Conservation (phyloP, 1,140 invertebrate genomes). For the Habropoda laboriosa region DNA sequence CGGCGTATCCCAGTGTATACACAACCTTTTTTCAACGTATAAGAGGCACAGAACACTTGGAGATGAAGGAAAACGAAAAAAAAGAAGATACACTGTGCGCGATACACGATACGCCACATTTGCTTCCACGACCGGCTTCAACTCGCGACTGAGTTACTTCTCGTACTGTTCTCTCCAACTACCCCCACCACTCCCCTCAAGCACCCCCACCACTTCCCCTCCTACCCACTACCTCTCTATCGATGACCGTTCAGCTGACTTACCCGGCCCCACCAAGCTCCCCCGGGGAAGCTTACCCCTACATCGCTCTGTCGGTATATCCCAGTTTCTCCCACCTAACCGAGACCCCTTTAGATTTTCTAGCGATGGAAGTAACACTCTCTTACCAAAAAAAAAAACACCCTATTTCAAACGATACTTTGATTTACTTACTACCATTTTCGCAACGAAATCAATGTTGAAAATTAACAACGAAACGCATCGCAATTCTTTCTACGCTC, state of each 20-base stretch:
- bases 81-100: not conserved
- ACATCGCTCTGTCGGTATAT: conserved; percentile 30
- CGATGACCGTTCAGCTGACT: conserved; percentile 54
- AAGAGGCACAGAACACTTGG: not conserved
- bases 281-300: conserved; percentile 53
- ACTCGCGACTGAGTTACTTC: conserved; percentile 67
- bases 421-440: too few species aligned
- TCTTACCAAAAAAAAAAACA: not conserved
- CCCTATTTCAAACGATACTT: too few species aligned
- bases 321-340: not conserved
- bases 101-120: not conserved
- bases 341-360: not conserved
- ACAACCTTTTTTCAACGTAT: not conserved
- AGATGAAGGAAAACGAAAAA: not conserved
- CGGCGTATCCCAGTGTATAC: not conserved
- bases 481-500: too few species aligned
- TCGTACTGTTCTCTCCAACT: conserved; percentile 46
- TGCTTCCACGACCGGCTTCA: conserved; percentile 65
- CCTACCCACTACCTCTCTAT: conserved; percentile 25
- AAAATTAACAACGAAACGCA: too few species aligned
- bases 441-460: too few species aligned
- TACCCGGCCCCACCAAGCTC: conserved; percentile 58
- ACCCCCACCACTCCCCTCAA: conserved; percentile 46
- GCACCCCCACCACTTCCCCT: conserved; percentile 48
- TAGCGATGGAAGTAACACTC: conserved; percentile 9